phyloP scores from a whole-genome alignment of 2,888 invertebrate genomes.

The Dynastes maya region DNA sequence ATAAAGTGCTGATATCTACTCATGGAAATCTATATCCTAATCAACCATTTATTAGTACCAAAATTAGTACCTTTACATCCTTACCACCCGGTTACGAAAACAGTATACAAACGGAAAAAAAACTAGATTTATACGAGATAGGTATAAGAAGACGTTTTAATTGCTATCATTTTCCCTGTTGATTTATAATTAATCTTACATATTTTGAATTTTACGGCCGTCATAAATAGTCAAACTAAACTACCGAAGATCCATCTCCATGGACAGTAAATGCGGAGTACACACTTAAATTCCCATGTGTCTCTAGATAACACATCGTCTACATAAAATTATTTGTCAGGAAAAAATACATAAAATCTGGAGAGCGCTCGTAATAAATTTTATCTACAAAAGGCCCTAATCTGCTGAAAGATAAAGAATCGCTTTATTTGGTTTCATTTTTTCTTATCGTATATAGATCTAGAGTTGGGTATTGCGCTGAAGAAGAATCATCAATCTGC shows the following conservation, averaged over 20 bases:
- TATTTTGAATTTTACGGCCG: slow-evolving; percentile 38
- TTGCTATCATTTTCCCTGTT: slow-evolving; percentile 41
- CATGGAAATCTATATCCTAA: too few relatives aligned
- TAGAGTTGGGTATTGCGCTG: background rate
- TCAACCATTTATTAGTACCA: too few relatives aligned
- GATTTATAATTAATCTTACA: slow-evolving; percentile 46
- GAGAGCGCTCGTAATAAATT: slow-evolving; percentile 48
- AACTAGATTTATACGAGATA: too few relatives aligned
- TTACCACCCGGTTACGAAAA: too few relatives aligned
- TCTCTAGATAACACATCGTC: slow-evolving; percentile 25
- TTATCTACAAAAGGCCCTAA: slow-evolving; percentile 38
- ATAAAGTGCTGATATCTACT: too few relatives aligned
- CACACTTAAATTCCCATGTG: slow-evolving; percentile 37
- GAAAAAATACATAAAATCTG: slow-evolving; percentile 35
- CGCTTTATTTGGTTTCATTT: slow-evolving; percentile 15
- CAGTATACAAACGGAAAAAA: too few relatives aligned
- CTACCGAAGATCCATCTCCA: slow-evolving; percentile 31
- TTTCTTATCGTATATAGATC: background rate
- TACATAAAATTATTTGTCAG: slow-evolving; percentile 45
- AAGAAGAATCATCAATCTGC: too few relatives aligned
- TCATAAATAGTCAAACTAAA: slow-evolving; percentile 31
- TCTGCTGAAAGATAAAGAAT: slow-evolving; percentile 37
- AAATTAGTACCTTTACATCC: too few relatives aligned
- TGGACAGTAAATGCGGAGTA: slow-evolving; percentile 28
- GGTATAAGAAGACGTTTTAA: slow-evolving; percentile 23